These are phyloP conservation scores for Zhengitettix transpicula DNA, from an alignment of 2,888 invertebrate genomes.

Conservation along the genomic window DNA sequence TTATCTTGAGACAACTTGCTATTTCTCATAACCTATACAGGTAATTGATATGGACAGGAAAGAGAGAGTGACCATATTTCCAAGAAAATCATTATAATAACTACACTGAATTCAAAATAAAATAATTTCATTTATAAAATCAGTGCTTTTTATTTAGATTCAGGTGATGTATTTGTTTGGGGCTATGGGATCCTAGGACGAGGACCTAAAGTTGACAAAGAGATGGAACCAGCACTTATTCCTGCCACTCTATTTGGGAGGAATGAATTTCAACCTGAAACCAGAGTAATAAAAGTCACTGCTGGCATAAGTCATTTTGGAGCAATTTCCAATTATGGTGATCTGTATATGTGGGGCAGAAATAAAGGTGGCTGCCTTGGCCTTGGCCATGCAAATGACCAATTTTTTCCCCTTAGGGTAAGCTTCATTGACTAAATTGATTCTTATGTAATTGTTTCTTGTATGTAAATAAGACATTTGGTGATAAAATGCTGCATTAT, in stretches of 20 bases:
- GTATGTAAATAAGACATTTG: no score
- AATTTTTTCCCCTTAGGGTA: conserved; percentile 75
- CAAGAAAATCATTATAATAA: no score
- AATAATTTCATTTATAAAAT: no score
- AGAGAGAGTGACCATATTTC: no score
- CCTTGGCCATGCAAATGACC: conserved; percentile 60
- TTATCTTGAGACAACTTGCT: no score
- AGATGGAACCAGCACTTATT: conserved; percentile 49
- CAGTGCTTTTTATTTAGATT: no score
- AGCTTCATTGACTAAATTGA: conserved; percentile 1
- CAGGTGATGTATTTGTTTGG: conserved; percentile 80
- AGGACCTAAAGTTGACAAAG: conserved; percentile 59
- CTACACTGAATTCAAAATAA: no score
- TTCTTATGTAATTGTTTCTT: no score
- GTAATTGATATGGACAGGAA: no score
- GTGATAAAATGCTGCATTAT: no score
- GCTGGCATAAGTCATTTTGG: conserved; percentile 64
- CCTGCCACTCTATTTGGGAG: conserved; percentile 70
- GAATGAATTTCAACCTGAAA: conserved; percentile 63
- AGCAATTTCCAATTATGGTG: conserved; percentile 66
- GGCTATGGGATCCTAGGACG: conserved; percentile 84
- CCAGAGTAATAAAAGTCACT: conserved; percentile 43
- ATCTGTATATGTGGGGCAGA: conserved; percentile 83
- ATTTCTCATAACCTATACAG: no score
- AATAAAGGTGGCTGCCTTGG: conserved; percentile 75